These are phyloP conservation scores for Hyperoplus lanceolatus DNA, from an alignment of 2,797 vertebrate genomes.

Conservation along the genomic window DNA sequence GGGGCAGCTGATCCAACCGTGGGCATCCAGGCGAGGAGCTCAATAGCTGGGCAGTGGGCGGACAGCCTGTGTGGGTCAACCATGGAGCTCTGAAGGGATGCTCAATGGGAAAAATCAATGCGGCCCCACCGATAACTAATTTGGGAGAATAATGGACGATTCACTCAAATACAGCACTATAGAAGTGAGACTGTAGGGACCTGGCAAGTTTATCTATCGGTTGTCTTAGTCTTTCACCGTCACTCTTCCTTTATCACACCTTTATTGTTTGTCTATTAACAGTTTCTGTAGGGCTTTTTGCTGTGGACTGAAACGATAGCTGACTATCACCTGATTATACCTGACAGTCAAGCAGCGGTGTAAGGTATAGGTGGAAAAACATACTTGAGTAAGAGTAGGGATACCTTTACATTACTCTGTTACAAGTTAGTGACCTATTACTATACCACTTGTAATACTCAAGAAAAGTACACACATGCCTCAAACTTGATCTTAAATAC, in stretches of 20 bases:
- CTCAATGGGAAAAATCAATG: constrained; percentile 82
- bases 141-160: constrained; percentile 81
- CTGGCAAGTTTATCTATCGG: constrained; percentile 64
- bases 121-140: constrained; percentile 77
- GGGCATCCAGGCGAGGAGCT: constrained; percentile 72
- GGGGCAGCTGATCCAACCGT: constrained; percentile 33
- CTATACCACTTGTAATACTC: too few species aligned
- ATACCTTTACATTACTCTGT: too few species aligned
- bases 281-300: constrained; percentile 9
- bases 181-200: constrained; percentile 48
- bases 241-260: constrained; percentile 22
- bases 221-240: constrained; percentile 22
- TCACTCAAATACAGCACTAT: constrained; percentile 69
- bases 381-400: too few species aligned
- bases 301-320: not conserved
- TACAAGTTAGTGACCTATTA: too few species aligned
- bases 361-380: too few species aligned
- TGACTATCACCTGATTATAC: constrained; percentile 7
- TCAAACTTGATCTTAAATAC: too few species aligned
- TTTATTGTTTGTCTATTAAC: constrained; percentile 27
- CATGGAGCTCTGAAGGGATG: constrained; percentile 69
- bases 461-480: too few species aligned
- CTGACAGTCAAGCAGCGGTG: not conserved
- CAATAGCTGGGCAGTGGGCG: constrained; percentile 70
- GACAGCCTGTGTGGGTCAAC: constrained; percentile 68